Evolutionary conservation across 2,113 vertebrate species (phyloP), one percentile per base, ranked within the genome.

Genomic region (Notothenia rossii): DNA sequence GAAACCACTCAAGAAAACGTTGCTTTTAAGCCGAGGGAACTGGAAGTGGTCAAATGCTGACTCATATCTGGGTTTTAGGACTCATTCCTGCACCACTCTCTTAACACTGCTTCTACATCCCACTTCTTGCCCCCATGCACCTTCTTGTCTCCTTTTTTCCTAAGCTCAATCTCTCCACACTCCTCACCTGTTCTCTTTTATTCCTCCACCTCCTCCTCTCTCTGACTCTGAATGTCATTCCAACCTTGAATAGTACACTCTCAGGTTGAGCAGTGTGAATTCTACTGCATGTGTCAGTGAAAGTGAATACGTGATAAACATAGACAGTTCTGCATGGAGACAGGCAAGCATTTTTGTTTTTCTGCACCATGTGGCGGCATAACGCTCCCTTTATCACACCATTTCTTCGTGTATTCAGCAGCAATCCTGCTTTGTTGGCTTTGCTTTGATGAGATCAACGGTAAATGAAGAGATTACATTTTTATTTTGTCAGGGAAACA

Each of bases 301-400:
- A 77, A 69, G 54, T 20, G 72, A 63, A 70, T 81, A 66, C 71
- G 72, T 85, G 84, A 85, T 89, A 82, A 85, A 86, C 76, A 83
- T 86, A 89, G 84, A 82, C 81, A 55, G 25, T 71, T 90, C 85
- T 92, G 91, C 89, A 92, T 89, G 88, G 87, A 91, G 84, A 90
- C 85, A 82, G 79, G 85, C 77, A 29, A 13, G 46, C 45, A 20
- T 65, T 68, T 73, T 77, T 72, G 58, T 59, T 61, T 58, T 65
- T 73, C 29, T 67, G 59, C 78, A 79, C 75, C 49, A 54, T 71
- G 74, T 79, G 74, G 75, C 68, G 67, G 82, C 80, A 81, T 63
- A 54, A 72, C n/a, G 65, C 76, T 74, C 12, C 83, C 74, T 78
- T 68, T 82, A 48, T 79, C 75, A 10, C 80, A 22, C 61, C 84